Evolutionary conservation across 2,888 invertebrate species (phyloP), one percentile per base, ranked within the genome.

Genomic region (Xestobium rufovillosum): DNA sequence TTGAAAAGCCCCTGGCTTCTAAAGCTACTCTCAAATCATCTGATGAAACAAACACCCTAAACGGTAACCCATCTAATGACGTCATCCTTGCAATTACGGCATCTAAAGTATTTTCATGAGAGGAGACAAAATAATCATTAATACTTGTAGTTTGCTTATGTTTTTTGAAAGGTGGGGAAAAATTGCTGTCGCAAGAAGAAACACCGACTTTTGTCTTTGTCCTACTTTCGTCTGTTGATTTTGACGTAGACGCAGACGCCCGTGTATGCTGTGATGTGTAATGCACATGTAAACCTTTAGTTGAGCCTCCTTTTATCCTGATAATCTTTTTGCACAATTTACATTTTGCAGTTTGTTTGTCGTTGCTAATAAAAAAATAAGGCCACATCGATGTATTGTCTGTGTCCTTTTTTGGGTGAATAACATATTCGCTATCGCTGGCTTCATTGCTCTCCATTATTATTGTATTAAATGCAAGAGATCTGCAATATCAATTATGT

Each of bases 51-150:
- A 36, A 36, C 15, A 36, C 29, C 17, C 30, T 36, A 14, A 36
- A 36, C 23, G 31, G n/a, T 25, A 36, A 25, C 10, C 36, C 36
- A 31, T 36, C 36, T 9, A 31, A 26, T 4, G 36, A 23, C n/a
- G 31, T 36, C 36, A 36, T 31, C 25, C 36, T 19, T 10, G 36
- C 36, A 15, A 36, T 23, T 10, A 36, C 36, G 14, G 36, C 36
- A 10, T 36, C 27, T 10, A 27, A 10, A 10, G 27, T 10, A 27
- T 27, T n/a, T 9, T 36, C 30, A 17, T 27, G 13, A 29, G 36
- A 30, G 10, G 36, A 36, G 30, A 17, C 17, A 36, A 36, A 36
- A 29, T 36, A 36, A 30, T 36, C 29, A n/a, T n/a, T n/a, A n/a
- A n/a, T n/a, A n/a, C n/a, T n/a, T 19, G 14, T 17, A n/a, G 14